These are phyloP conservation scores for Hirtodrosophila trivittata DNA, from an alignment of 2,888 invertebrate genomes.

Conservation along the genomic window DNA sequence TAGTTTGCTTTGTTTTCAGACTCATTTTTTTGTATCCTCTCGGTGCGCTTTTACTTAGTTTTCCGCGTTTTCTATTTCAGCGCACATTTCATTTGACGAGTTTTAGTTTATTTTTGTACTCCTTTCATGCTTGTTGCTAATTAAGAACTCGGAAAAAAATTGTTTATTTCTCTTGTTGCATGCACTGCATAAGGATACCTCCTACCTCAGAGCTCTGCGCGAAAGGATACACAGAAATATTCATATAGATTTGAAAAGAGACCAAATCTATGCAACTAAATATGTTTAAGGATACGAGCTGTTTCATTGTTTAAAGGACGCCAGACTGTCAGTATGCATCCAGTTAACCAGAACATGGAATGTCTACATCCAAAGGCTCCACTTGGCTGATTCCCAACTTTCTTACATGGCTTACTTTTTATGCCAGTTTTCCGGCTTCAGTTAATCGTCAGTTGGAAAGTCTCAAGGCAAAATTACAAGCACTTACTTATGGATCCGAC, in stretches of 20 bases:
- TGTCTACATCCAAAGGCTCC: background rate
- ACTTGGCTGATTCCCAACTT: background rate
- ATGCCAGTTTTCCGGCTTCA: conserved; percentile 27
- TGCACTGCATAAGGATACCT: background rate
- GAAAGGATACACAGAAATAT: background rate
- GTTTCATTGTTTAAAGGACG: background rate
- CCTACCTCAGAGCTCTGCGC: no score
- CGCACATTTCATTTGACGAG: conserved; percentile 44
- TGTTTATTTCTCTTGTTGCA: conserved; percentile 15
- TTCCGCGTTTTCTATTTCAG: conserved; percentile 46
- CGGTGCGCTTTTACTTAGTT: conserved; percentile 18
- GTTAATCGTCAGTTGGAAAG: conserved; percentile 49
- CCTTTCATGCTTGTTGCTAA: conserved; percentile 49
- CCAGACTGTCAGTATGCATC: background rate
- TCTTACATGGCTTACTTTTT: conserved; percentile 4
- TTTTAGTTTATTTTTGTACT: conserved; percentile 31
- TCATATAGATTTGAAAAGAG: background rate
- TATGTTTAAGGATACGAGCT: no score
- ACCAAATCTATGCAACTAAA: no score
- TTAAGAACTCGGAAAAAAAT: conserved; percentile 50
- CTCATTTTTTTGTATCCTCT: background rate
- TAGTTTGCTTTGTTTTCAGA: background rate
- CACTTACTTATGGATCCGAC: conserved; percentile 51
- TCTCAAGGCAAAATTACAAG: conserved; percentile 48
- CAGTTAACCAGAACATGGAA: background rate